Evolutionary conservation across 2,888 invertebrate species (phyloP).

Genomic region (Halocaridina rubra): DNA sequence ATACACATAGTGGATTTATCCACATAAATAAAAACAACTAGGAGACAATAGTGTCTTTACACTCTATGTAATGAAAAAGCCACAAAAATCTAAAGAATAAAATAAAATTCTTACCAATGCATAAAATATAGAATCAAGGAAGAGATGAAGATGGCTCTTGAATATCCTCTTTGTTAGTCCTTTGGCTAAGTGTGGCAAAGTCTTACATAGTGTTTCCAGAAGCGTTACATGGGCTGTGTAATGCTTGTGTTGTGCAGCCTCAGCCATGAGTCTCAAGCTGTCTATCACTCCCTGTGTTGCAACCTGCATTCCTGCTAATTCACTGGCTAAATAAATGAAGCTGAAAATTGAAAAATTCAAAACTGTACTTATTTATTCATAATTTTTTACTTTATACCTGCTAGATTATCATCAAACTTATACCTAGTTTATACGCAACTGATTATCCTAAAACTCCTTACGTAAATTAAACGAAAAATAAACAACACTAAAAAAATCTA

Average conservation of each 20-base stretch:
- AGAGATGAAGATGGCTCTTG: slow-evolving; percentile 70
- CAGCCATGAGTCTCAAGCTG: slow-evolving; percentile 69
- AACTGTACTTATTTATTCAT: too few relatives aligned
- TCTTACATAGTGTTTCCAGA: slow-evolving; percentile 72
- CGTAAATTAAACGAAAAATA: too few relatives aligned
- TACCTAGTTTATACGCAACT: too few relatives aligned
- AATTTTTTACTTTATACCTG: too few relatives aligned
- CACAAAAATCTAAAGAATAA: not conserved
- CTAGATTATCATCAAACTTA: too few relatives aligned
- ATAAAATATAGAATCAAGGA: slow-evolving; percentile 71
- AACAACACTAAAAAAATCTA: too few relatives aligned
- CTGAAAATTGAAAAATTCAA: slow-evolving; percentile 67
- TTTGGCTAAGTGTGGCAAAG: slow-evolving; percentile 70
- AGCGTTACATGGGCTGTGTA: slow-evolving; percentile 71
- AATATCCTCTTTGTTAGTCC: slow-evolving; percentile 71
- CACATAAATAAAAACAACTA: too few relatives aligned
- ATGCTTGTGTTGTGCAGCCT: slow-evolving; percentile 69
- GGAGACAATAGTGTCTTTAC: too few relatives aligned
- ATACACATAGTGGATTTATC: too few relatives aligned
- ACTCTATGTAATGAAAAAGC: too few relatives aligned
- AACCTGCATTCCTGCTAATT: slow-evolving; percentile 50
- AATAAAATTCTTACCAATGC: slow-evolving; percentile 69
- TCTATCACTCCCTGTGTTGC: slow-evolving; percentile 66
- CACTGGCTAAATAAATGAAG: slow-evolving; percentile 67
- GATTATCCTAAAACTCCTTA: too few relatives aligned